phyloP scores from a whole-genome alignment of 2,888 invertebrate genomes.

The Melipona bicolor region DNA sequence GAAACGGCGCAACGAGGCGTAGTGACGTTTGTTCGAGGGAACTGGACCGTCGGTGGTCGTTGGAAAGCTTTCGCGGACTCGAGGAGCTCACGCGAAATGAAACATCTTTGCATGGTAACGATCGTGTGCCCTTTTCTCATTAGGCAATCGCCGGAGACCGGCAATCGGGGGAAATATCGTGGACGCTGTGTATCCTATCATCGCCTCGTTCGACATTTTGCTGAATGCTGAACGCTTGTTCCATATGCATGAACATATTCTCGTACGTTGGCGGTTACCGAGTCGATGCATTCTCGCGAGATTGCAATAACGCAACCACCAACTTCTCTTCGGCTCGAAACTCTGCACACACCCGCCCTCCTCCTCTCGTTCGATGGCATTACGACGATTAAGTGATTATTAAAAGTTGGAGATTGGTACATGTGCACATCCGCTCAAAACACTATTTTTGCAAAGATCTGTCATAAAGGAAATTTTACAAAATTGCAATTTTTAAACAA shows the following conservation, averaged over 20 bases:
- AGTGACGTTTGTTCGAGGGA: constrained; percentile 40
- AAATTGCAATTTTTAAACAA: no score
- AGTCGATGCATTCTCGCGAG: background rate
- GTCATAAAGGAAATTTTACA: no score
- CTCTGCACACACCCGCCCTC: no score
- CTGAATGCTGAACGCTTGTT: background rate
- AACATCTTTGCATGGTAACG: background rate
- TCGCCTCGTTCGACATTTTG: background rate
- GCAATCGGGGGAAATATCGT: constrained; percentile 34
- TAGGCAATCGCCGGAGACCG: constrained; percentile 31
- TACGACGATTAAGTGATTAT: no score
- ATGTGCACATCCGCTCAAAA: no score
- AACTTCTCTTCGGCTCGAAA: background rate
- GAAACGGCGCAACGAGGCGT: constrained; percentile 19
- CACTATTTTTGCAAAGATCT: no score
- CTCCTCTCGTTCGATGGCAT: no score
- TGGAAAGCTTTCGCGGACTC: constrained; percentile 12
- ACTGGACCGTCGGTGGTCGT: constrained; percentile 36
- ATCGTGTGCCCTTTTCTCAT: constrained; percentile 24
- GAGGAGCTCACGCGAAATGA: constrained; percentile 12
- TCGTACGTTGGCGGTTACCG: background rate
- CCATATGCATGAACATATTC: constrained; percentile 15
- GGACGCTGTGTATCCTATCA: constrained; percentile 20
- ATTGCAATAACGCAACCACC: background rate
- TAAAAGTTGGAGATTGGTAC: no score